Evolutionary conservation across 2,113 vertebrate genomes (phyloP).

Genomic region (Syngnathus floridae): DNA sequence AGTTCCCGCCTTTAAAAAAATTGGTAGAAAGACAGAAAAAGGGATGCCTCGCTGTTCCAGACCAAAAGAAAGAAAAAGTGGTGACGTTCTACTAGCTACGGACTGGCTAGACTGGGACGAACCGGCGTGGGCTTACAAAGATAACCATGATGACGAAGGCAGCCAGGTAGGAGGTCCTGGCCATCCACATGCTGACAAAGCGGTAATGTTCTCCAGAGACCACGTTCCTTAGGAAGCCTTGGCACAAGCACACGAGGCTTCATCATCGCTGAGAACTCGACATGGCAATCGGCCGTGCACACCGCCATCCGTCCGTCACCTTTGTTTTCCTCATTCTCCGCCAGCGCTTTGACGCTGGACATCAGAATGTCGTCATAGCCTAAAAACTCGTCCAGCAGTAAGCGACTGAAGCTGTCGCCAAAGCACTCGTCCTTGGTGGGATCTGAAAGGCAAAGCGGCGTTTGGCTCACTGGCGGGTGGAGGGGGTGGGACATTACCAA

Average conservation of each 20-base stretch:
- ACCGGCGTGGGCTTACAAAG: slow-evolving; percentile 75
- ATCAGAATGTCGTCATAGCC: slow-evolving; percentile 97
- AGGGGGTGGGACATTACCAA: not conserved
- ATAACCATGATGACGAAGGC: slow-evolving; percentile 99
- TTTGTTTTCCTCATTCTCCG: slow-evolving; percentile 96
- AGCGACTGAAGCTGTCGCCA: slow-evolving; percentile 92
- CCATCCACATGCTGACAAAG: slow-evolving; percentile 99
- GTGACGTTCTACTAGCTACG: not conserved
- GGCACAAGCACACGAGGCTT: slow-evolving; percentile 13
- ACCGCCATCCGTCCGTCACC: slow-evolving; percentile 60
- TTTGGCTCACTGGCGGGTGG: not conserved
- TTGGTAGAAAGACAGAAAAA: not conserved
- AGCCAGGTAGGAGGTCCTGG: slow-evolving; percentile 89
- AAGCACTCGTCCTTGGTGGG: slow-evolving; percentile 94
- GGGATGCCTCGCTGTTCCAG: no score
- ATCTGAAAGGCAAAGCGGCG: slow-evolving; percentile 60
- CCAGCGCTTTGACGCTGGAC: slow-evolving; percentile 96
- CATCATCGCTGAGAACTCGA: not conserved
- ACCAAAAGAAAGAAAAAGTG: not conserved
- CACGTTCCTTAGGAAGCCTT: slow-evolving; percentile 95
- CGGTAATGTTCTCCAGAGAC: slow-evolving; percentile 97
- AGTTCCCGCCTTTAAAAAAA: no score
- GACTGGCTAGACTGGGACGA: not conserved
- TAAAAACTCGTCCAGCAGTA: slow-evolving; percentile 90
- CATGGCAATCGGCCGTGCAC: no score